Percentiles rank a stretch among this genome's conserved stretches.
Conservation (phyloP, 2,113 vertebrate species). For the Larimichthys crocea region DNA sequence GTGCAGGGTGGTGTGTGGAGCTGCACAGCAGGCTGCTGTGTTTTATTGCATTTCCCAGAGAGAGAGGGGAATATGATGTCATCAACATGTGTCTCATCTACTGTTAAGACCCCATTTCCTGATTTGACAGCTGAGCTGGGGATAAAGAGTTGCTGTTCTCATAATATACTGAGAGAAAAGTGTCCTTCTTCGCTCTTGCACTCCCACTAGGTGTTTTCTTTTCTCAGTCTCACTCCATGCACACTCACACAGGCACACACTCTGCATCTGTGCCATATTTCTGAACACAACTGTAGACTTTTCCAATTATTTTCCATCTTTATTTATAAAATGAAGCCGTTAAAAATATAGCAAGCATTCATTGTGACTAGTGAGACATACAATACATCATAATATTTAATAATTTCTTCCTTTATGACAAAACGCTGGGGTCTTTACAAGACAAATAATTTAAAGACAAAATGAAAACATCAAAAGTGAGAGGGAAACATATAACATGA, state of each 20-base stretch:
- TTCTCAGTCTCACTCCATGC: conserved; percentile 12
- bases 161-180: conserved; percentile 50
- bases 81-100: conserved; percentile 72
- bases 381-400: conserved; percentile 36
- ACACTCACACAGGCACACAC: conserved; percentile 4
- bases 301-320: conserved; percentile 31
- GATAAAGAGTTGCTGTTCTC: conserved; percentile 65
- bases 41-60: conserved; percentile 73
- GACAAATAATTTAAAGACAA: conserved; percentile 91
- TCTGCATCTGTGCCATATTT: background rate
- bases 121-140: conserved; percentile 61
- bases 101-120: conserved; percentile 67
- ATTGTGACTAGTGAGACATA: conserved; percentile 37
- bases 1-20: conserved; percentile 30
- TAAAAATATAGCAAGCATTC: conserved; percentile 54
- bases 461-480: conserved; percentile 46
- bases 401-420: conserved; percentile 81
- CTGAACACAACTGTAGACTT: conserved; percentile 17
- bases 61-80: conserved; percentile 66
- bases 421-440: conserved; percentile 87
- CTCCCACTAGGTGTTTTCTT: conserved; percentile 37
- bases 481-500: background rate
- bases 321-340: conserved; percentile 69
- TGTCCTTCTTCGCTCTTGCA: conserved; percentile 20
- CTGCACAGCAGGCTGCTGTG: conserved; percentile 31